A percentile compares a stretch with the other conserved stretches of the same genome.
phyloP scores from a whole-genome alignment of 2,113 vertebrate genomes.

The Leptobrachium leishanense region DNA sequence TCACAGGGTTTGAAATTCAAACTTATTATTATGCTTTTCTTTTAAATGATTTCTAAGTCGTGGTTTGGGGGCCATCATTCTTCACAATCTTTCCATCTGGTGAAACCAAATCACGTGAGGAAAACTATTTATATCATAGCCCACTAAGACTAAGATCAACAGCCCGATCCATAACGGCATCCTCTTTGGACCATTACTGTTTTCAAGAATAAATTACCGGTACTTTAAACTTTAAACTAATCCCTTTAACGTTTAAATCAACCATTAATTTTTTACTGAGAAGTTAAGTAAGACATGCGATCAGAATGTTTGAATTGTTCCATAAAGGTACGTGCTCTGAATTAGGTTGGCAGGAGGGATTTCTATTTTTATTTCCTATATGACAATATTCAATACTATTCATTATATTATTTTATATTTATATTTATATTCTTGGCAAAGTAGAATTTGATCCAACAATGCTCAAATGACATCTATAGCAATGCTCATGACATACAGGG shows the following conservation, averaged over 20 bases:
- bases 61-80: constrained; percentile 53
- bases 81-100: constrained; percentile 63
- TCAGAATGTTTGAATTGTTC: too few species aligned
- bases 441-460: too few species aligned
- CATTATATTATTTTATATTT: too few species aligned
- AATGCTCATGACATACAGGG: too few species aligned
- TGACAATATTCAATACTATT: too few species aligned
- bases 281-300: too few species aligned
- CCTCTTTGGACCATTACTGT: background rate
- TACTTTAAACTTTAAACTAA: background rate
- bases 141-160: constrained; percentile 62
- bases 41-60: constrained; percentile 36
- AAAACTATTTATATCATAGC: background rate
- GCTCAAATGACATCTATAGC: too few species aligned
- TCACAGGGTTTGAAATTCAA: constrained; percentile 8
- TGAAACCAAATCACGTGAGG: constrained; percentile 58
- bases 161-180: constrained; percentile 51
- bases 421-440: too few species aligned
- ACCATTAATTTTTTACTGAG: too few species aligned
- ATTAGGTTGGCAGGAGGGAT: too few species aligned
- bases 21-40: constrained; percentile 42
- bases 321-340: too few species aligned
- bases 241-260: background rate
- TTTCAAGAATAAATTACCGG: background rate
- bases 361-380: too few species aligned